Evolutionary conservation across 1,140 invertebrate genomes (phyloP).

Genomic region (Charaxes varanes): DNA sequence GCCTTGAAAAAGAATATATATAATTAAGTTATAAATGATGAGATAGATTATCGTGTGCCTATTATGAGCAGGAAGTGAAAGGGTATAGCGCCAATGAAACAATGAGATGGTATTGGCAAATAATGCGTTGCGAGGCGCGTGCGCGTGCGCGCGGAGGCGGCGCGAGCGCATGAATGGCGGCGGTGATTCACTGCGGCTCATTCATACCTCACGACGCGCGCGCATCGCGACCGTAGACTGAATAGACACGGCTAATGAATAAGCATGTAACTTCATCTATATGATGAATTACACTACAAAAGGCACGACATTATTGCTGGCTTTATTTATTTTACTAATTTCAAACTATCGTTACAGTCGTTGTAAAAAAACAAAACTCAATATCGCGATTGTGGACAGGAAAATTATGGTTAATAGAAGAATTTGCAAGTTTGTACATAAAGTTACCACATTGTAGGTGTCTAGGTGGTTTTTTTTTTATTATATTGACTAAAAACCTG

Average conservation of each 20-base stretch:
- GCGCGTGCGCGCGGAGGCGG: constrained; percentile 58
- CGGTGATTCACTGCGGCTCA: constrained; percentile 59
- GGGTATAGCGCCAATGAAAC: constrained; percentile 53
- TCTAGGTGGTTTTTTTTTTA: no score
- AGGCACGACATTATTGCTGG: no score
- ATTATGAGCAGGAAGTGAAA: constrained; percentile 58
- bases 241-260: constrained; percentile 9
- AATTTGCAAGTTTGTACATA: no score
- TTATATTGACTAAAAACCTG: no score
- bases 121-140: constrained; percentile 51
- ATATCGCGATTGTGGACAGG: no score
- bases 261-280: not conserved
- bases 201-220: constrained; percentile 45
- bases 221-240: constrained; percentile 28
- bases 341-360: no score
- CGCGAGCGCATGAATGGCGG: constrained; percentile 49
- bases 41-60: no score
- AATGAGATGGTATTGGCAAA: constrained; percentile 59
- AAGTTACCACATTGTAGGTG: no score
- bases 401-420: no score
- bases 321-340: no score
- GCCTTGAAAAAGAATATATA: no score
- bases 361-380: no score
- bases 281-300: constrained; percentile 4
- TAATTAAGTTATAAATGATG: constrained; percentile 33